Evolutionary conservation across 2,113 vertebrate species (phyloP).

Genomic region (Phylloscopus whistleri): DNA sequence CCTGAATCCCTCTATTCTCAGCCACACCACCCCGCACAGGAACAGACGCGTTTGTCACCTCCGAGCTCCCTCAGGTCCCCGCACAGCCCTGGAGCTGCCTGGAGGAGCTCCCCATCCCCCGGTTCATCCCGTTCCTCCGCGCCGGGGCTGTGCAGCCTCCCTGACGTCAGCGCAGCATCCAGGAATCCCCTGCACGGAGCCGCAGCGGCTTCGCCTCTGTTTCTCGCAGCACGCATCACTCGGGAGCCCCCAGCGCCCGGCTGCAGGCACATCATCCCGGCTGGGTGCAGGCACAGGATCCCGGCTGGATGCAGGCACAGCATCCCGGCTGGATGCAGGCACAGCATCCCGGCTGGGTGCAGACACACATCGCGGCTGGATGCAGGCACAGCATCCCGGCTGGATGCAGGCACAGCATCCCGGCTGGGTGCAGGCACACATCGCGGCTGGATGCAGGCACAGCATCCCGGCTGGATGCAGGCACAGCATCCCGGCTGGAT

Average conservation of each 20-base stretch:
- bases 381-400: background rate
- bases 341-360: background rate
- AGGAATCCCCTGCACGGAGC: constrained; percentile 42
- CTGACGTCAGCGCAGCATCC: constrained; percentile 12
- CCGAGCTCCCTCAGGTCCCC: background rate
- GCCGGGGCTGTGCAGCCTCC: background rate
- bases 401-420: background rate
- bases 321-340: background rate
- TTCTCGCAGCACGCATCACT: background rate
- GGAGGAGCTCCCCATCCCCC: background rate
- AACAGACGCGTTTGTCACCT: background rate
- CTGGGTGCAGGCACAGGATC: background rate
- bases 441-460: background rate
- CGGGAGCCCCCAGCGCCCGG: background rate
- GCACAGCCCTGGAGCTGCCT: background rate
- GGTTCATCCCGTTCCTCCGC: background rate
- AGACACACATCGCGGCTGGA: background rate
- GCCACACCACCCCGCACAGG: accelerated
- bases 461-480: background rate
- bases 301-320: background rate
- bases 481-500: background rate
- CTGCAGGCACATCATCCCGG: background rate
- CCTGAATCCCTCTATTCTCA: background rate
- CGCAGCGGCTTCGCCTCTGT: background rate
- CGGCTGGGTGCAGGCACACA: accelerated